Percentiles rank a stretch among this genome's conserved stretches.
These are phyloP conservation scores for Diaphora mendica DNA, from an alignment of 2,888 invertebrate species.

Conservation along the genomic window DNA sequence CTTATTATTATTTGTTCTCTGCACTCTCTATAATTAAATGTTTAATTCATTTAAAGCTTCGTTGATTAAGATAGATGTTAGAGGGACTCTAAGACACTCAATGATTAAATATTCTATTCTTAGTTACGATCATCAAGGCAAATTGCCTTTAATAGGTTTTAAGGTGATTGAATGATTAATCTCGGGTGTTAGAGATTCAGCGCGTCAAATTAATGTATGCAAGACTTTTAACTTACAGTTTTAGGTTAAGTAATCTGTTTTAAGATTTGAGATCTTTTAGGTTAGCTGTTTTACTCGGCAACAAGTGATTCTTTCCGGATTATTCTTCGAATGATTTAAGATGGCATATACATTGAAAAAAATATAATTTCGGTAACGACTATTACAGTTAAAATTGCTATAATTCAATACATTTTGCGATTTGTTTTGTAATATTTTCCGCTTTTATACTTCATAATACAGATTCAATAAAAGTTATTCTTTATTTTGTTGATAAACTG, in stretches of 20 bases:
- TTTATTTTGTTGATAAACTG: neutral
- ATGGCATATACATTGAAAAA: no score
- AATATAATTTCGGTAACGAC: no score
- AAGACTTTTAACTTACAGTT: neutral
- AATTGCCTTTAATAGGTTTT: conserved; percentile 13
- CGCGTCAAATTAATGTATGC: neutral
- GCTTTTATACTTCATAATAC: neutral
- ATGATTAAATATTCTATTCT: conserved; percentile 9
- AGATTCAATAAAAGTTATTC: neutral
- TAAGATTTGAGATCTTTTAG: neutral
- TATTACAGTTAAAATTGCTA: no score
- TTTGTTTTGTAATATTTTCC: neutral
- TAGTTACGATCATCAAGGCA: conserved; percentile 10
- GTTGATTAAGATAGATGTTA: conserved; percentile 7
- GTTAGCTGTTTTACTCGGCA: neutral
- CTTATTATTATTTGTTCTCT: neutral
- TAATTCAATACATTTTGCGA: no score
- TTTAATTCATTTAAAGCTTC: conserved; percentile 1
- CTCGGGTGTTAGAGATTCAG: neutral
- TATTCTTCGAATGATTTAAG: neutral
- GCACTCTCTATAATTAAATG: neutral
- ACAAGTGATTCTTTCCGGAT: neutral
- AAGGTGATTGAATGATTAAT: conserved; percentile 13
- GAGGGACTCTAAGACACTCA: neutral
- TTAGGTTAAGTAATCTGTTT: neutral